Evolutionary conservation across 2,888 invertebrate species (phyloP).

Genomic region (Cephus pygmeus): DNA sequence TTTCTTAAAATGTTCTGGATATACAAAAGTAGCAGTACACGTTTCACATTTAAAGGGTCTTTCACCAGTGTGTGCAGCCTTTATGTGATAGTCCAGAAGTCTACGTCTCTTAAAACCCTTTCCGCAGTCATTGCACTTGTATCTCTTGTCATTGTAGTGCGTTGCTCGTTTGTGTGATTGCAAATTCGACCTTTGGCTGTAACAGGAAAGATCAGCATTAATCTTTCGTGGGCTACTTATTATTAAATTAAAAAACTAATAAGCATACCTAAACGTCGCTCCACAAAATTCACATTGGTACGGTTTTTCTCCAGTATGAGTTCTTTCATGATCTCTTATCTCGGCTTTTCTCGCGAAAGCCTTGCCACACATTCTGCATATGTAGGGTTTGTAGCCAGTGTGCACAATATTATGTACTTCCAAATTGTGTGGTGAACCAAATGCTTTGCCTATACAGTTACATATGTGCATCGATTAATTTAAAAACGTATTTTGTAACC

Average conservation of each 20-base stretch:
- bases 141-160: conserved; percentile 80
- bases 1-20: conserved; percentile 85
- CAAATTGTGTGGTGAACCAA: conserved; percentile 80
- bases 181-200: conserved; percentile 82
- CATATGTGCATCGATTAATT: not conserved
- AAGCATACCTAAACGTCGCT: conserved; percentile 73
- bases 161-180: conserved; percentile 84
- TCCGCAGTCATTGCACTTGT: conserved; percentile 77
- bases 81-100: conserved; percentile 82
- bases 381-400: conserved; percentile 78
- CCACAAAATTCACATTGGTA: conserved; percentile 83
- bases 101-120: conserved; percentile 77
- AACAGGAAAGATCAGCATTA: conserved; percentile 4
- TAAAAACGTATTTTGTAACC: not conserved
- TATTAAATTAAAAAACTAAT: conserved; percentile 2
- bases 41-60: conserved; percentile 79
- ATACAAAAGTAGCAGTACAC: conserved; percentile 84
- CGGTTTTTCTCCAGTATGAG: conserved; percentile 85
- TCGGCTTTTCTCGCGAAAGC: conserved; percentile 82
- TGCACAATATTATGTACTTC: conserved; percentile 85
- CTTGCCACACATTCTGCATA: conserved; percentile 78
- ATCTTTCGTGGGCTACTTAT: not conserved
- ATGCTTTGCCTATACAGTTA: conserved; percentile 73
- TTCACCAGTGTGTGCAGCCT: conserved; percentile 84
- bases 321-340: conserved; percentile 83